Base-by-base conservation (phyloP, 2,113 vertebrate genomes). In the Melanostigma gelatinosum region DNA sequence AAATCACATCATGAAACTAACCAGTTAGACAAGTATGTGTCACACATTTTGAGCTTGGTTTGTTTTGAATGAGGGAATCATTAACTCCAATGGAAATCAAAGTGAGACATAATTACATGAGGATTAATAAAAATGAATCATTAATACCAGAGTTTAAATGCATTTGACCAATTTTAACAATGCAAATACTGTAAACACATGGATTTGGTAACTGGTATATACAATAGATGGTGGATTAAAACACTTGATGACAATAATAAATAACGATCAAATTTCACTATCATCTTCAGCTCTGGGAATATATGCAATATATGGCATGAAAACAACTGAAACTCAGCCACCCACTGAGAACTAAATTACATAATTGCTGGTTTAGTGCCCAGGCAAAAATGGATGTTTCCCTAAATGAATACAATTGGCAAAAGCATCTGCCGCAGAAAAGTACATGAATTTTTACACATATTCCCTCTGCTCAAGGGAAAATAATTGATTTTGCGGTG, bases 271-370 rank as follows among this genome's bases (percentile, higher is more conserved):
- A n/a, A 61, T 61, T 34, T 36, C 27, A 46, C 42, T 62, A 48
- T 62, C 18, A 74, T 60, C 34, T n/a, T 75, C 24, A 58, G 12
- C 32, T 80, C 22, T 54, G 38, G 27, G 52, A 76, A 77, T 50
- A 71, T n/a, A 13, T 46, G 54, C 72, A 83, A 77, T 63, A 77
- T 63, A 61, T 74, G 44, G 34, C 36, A 46, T 85, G 9, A 83
- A 72, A 84, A 65, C 60, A 80, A 71, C 12, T 52, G 9, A 72
- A 81, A 66, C 24, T 8, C 66, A 86, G 80, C 77, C 83, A 85
- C 80, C 79, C 70, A 85, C 67, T 57, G 50, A 67, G 67, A 63
- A 10, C 22, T 71, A 81, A 89, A 87, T 55, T 4, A 20, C 24
- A 77, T 81, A 82, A 86, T 67, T 85, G 73, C 34, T 76, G 72